Conservation (phyloP, 2,888 invertebrate genomes). For the Strigamia crassipes region DNA sequence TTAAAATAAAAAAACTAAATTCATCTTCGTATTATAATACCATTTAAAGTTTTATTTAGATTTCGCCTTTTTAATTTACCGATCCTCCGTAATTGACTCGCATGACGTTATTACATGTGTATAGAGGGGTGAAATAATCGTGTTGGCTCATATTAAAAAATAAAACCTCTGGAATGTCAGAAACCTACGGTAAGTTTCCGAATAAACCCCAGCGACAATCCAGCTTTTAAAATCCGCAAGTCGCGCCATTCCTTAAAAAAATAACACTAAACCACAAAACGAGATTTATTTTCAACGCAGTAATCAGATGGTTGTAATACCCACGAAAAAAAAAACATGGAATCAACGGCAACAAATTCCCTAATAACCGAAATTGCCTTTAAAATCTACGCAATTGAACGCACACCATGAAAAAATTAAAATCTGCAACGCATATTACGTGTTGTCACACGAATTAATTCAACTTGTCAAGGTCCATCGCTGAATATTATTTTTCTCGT, state of each 20-base stretch:
- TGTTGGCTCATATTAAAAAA: conserved; percentile 1
- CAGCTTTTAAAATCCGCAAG: not conserved
- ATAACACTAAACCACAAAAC: not conserved
- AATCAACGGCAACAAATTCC: not conserved
- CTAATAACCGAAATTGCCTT: not conserved
- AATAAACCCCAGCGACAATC: not conserved
- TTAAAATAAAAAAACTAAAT: too few relatives aligned
- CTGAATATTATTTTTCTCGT: not conserved
- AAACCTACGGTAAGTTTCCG: conserved; percentile 14
- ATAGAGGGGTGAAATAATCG: not conserved
- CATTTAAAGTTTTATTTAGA: not conserved
- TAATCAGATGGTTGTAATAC: not conserved
- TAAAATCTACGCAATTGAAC: not conserved
- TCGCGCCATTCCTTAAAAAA: not conserved
- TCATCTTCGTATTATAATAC: too few relatives aligned
- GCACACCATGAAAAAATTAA: not conserved
- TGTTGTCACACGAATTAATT: not conserved
- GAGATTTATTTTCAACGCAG: not conserved
- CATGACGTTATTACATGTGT: conserved; percentile 18
- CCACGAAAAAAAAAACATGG: not conserved
- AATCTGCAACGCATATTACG: not conserved
- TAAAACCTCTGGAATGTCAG: conserved; percentile 31
- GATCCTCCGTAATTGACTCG: not conserved
- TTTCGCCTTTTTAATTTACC: not conserved
- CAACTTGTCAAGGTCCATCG: not conserved